These are phyloP conservation scores for Geotrypetes seraphini DNA, from an alignment of 2,797 vertebrate genomes.

Conservation along the genomic window DNA sequence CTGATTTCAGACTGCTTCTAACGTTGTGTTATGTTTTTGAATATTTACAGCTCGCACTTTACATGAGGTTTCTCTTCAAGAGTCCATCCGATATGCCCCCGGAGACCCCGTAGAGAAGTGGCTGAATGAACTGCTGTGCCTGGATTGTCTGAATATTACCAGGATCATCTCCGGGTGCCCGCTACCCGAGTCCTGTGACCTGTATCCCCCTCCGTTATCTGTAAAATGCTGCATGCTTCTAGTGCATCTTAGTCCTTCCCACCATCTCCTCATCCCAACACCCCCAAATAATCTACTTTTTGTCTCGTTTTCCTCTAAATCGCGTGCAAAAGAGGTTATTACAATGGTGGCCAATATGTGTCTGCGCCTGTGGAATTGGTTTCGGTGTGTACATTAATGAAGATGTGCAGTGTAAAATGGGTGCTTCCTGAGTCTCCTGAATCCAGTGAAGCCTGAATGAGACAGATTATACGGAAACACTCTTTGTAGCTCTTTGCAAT, in stretches of 20 bases:
- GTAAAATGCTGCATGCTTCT: no score
- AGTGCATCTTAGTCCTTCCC: no score
- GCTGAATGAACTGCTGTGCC: constrained; percentile 86
- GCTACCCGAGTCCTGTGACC: constrained; percentile 79
- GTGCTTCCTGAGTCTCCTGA: no score
- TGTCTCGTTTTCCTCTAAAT: neutral
- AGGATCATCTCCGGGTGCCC: constrained; percentile 89
- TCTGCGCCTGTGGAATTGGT: no score
- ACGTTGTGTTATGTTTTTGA: neutral
- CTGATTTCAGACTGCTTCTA: neutral
- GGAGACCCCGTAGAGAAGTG: constrained; percentile 91
- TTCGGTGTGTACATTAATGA: no score
- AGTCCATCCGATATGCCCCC: constrained; percentile 86
- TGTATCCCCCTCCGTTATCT: constrained; percentile 75
- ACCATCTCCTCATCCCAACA: no score
- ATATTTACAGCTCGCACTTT: constrained; percentile 63
- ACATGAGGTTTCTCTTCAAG: constrained; percentile 89
- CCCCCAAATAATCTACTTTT: neutral
- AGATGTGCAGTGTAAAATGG: no score
- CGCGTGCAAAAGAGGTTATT: no score
- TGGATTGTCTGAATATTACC: constrained; percentile 88
- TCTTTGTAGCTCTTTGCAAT: neutral
- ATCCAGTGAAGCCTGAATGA: no score
- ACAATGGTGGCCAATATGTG: no score
- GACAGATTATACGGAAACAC: neutral